Evolutionary conservation across 2,797 vertebrate genomes (phyloP).

Genomic region (Champsocephalus gunnari): DNA sequence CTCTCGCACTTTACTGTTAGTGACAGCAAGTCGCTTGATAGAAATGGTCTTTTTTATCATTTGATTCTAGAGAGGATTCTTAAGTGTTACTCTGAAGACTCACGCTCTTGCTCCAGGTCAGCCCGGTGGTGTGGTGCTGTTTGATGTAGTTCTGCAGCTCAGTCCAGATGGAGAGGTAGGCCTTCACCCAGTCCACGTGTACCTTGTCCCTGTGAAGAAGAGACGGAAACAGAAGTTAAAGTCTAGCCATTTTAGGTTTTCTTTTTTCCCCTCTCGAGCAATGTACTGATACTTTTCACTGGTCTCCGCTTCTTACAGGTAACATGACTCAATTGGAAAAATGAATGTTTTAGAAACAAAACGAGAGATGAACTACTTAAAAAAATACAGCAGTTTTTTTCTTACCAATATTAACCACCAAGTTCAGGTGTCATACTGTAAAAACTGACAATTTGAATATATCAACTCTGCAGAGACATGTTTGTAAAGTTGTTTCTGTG

Average conservation of each 20-base stretch:
- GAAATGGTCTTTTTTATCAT: neutral
- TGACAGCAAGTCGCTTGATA: neutral
- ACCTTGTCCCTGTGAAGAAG: slow-evolving; percentile 88
- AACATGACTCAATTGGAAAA: neutral
- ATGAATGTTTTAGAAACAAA: neutral
- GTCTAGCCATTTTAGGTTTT: neutral
- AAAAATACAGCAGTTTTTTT: neutral
- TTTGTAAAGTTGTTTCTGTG: neutral
- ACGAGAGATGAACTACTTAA: neutral
- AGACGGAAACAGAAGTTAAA: neutral
- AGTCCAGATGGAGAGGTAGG: slow-evolving; percentile 92
- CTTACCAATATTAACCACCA: neutral
- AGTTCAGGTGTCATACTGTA: neutral
- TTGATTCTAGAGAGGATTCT: neutral
- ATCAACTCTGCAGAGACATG: neutral
- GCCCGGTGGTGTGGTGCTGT: slow-evolving; percentile 92
- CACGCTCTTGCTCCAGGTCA: slow-evolving; percentile 94
- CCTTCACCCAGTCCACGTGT: slow-evolving; percentile 95
- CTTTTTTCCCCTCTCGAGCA: too few species aligned
- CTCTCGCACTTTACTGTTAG: neutral
- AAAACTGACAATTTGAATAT: neutral
- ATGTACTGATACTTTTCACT: neutral
- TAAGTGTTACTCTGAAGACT: slow-evolving; percentile 46
- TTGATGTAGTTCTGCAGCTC: slow-evolving; percentile 95
- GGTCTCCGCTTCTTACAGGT: neutral